Conservation (phyloP, 2,113 vertebrate species). For the Pangasianodon gigas region DNA sequence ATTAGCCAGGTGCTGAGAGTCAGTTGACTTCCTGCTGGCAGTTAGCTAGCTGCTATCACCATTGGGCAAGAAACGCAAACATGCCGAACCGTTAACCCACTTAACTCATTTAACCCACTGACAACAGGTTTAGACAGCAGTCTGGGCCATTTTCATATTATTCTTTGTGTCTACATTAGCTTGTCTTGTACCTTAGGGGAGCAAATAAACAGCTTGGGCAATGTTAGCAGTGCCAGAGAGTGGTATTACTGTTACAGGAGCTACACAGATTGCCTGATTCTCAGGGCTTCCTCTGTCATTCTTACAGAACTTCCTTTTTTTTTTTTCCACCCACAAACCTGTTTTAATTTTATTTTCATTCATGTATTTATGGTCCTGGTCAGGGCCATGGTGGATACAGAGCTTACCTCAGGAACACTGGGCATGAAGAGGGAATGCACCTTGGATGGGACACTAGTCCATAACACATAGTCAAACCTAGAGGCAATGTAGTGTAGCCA, state of each 20-base stretch:
- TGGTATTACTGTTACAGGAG: no score
- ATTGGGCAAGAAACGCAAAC: slow-evolving; percentile 26
- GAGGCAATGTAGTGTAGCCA: neutral
- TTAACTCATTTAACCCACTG: neutral
- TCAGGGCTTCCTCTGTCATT: neutral
- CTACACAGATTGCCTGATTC: neutral
- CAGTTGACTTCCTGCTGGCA: slow-evolving; percentile 55
- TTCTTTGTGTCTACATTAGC: neutral
- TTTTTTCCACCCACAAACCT: neutral
- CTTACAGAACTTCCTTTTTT: neutral
- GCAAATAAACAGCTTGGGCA: neutral
- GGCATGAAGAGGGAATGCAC: neutral
- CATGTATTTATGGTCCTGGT: neutral
- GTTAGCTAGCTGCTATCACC: slow-evolving; percentile 28
- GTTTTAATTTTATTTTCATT: neutral
- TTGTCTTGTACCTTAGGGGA: neutral
- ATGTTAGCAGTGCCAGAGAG: neutral
- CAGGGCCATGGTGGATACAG: neutral
- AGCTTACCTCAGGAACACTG: neutral
- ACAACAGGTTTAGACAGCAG: neutral
- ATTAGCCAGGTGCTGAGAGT: slow-evolving; percentile 39
- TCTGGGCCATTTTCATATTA: no score
- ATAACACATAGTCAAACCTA: neutral
- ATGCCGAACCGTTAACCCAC: neutral
- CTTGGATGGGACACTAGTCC: neutral